A percentile compares a stretch with the other conserved stretches of the same genome.
Conservation (phyloP, 2,113 vertebrate species). For the Chrysochloris asiatica region DNA sequence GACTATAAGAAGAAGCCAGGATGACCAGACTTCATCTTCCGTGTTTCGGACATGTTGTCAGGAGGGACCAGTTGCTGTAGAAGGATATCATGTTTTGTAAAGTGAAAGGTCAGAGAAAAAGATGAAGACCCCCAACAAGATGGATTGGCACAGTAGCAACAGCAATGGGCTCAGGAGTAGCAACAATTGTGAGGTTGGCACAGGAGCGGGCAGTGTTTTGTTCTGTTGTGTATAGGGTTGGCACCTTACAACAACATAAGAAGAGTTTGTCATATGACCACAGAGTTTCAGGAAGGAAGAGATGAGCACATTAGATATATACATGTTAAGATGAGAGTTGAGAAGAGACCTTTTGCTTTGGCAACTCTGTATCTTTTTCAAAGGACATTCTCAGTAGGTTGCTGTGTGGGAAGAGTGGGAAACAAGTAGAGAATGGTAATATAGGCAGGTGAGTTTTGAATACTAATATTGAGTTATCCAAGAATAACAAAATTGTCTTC, state of each 20-base stretch:
- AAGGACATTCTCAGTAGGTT: slow-evolving; percentile 6
- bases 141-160: too few relatives aligned
- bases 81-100: too few relatives aligned
- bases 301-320: background rate
- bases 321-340: slow-evolving; percentile 27
- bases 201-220: too few relatives aligned
- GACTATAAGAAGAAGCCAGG: slow-evolving; percentile 21
- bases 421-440: background rate
- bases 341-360: slow-evolving; percentile 3
- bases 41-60: too few relatives aligned
- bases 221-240: too few relatives aligned
- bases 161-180: too few relatives aligned
- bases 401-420: background rate
- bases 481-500: background rate
- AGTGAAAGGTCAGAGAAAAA: too few relatives aligned
- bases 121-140: too few relatives aligned
- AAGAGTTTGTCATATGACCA: background rate
- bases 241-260: too few relatives aligned
- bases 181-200: too few relatives aligned
- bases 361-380: background rate
- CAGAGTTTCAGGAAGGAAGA: slow-evolving; percentile 52
- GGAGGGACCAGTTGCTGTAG: too few relatives aligned
- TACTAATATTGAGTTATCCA: background rate
- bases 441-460: background rate
- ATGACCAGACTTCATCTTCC: too few relatives aligned